These are phyloP conservation scores for Metalampra italica DNA, from an alignment of 2,888 invertebrate genomes.

Conservation along the genomic window DNA sequence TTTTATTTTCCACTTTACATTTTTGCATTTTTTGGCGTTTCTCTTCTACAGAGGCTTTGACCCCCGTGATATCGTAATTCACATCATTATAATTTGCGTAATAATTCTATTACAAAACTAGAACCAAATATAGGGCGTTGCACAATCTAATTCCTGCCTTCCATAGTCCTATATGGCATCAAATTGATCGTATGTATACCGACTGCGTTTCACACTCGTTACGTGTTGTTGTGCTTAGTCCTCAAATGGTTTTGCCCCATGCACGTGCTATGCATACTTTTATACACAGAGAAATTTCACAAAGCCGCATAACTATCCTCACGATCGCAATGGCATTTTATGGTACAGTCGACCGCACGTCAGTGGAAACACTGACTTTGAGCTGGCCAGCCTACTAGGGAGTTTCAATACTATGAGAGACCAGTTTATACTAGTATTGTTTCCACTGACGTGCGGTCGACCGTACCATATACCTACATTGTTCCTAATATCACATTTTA, in stretches of 20 bases:
- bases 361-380: no score
- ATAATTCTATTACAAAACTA: not conserved
- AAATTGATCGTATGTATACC: slow-evolving; percentile 43
- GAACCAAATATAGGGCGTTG: slow-evolving; percentile 7
- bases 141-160: slow-evolving; percentile 6
- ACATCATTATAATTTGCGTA: not conserved
- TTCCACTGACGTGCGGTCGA: no score
- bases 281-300: slow-evolving; percentile 45
- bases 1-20: no score
- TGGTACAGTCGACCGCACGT: no score
- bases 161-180: slow-evolving; percentile 5
- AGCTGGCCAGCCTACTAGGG: no score
- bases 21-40: no score
- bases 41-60: no score
- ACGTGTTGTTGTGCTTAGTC: slow-evolving; percentile 35
- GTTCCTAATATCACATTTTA: not conserved
- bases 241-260: slow-evolving; percentile 31
- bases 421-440: no score
- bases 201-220: slow-evolving; percentile 46
- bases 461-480: no score
- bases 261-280: slow-evolving; percentile 49
- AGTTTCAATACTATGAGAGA: no score
- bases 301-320: slow-evolving; percentile 19
- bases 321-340: not conserved
- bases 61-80: no score